phyloP scores from a whole-genome alignment of 2,888 invertebrate genomes.

The Gryllus longicercus region DNA sequence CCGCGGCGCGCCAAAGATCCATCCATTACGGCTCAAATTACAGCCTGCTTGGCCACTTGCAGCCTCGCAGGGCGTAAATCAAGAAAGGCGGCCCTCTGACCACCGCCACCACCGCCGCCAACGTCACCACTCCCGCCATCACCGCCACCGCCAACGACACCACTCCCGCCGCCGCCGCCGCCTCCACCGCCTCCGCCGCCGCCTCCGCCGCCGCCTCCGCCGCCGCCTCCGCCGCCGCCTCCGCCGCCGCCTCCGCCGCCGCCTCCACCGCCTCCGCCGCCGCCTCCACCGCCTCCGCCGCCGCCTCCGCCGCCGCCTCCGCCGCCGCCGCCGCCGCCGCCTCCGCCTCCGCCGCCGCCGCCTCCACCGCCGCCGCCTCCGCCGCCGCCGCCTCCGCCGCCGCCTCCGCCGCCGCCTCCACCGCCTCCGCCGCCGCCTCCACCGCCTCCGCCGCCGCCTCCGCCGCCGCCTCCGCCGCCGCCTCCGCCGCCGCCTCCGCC shows the following conservation, averaged over 20 bases:
- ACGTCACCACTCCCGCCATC: not conserved
- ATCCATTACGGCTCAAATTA: not conserved
- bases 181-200: not conserved
- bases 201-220: not conserved
- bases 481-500: not conserved
- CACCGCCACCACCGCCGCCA: not conserved
- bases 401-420: too few species aligned
- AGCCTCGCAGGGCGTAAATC: not conserved
- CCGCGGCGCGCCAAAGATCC: not conserved
- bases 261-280: too few species aligned
- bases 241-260: not conserved
- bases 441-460: not conserved
- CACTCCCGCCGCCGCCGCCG: not conserved
- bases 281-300: not conserved
- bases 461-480: not conserved
- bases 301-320: not conserved
- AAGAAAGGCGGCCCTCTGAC: not conserved
- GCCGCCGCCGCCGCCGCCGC: not conserved
- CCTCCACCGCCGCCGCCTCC: not conserved
- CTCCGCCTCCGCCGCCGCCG: not conserved
- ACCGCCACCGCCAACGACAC: not conserved
- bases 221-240: not conserved
- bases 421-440: too few species aligned
- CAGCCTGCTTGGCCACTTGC: not conserved
- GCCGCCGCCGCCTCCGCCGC: not conserved